Evolutionary conservation across 2,888 invertebrate genomes (phyloP).

Genomic region (Hemithea aestivaria): DNA sequence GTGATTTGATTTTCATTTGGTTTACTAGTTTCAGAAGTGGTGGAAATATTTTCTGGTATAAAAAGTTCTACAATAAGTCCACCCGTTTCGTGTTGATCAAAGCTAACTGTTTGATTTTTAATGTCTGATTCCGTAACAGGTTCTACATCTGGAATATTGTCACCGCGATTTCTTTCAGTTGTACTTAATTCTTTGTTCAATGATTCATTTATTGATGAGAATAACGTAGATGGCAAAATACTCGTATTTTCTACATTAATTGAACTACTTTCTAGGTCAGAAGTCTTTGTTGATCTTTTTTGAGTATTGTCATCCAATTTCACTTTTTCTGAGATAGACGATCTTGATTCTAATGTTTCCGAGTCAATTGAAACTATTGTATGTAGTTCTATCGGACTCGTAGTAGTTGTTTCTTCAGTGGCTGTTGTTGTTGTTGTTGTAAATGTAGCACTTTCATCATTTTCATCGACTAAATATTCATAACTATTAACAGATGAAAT

Average conservation of each 20-base stretch:
- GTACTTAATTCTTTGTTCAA: neutral
- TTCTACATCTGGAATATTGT: constrained; percentile 1
- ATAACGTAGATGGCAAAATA: neutral
- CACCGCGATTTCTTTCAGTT: constrained; percentile 6
- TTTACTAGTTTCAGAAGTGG: neutral
- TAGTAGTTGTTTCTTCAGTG: constrained; percentile 20
- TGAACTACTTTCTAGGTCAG: constrained; percentile 23
- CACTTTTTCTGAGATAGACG: constrained; percentile 30
- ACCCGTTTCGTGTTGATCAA: constrained; percentile 29
- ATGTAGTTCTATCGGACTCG: constrained; percentile 31
- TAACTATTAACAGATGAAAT: constrained; percentile 31
- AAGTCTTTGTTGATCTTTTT: constrained; percentile 6
- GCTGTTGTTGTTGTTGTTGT: constrained; percentile 27
- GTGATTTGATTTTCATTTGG: constrained; percentile 14
- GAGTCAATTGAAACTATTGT: constrained; percentile 28
- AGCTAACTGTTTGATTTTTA: constrained; percentile 6
- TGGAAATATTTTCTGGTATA: constrained; percentile 7
- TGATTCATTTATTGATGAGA: neutral
- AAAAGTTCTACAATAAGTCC: constrained; percentile 31
- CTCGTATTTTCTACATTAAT: neutral
- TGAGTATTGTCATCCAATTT: constrained; percentile 3
- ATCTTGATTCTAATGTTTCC: constrained; percentile 39
- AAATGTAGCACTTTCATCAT: constrained; percentile 34
- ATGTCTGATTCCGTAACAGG: neutral
- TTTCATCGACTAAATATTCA: constrained; percentile 26